Evolutionary conservation across 2,888 invertebrate genomes (phyloP).

Genomic region (Formica aserva): DNA sequence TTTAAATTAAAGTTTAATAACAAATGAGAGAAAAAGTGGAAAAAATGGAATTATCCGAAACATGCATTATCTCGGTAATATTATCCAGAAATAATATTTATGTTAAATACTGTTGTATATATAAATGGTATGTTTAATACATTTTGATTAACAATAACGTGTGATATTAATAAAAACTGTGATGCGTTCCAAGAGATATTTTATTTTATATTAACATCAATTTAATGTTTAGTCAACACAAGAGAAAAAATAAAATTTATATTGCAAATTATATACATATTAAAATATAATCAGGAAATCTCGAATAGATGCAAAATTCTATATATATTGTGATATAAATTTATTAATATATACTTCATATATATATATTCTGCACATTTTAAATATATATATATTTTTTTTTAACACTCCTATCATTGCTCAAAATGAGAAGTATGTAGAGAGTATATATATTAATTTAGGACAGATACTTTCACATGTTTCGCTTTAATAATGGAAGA

Average conservation of each 20-base stretch:
- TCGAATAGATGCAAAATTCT: constrained; percentile 20
- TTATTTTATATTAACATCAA: constrained; percentile 44
- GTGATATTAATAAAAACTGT: constrained; percentile 76
- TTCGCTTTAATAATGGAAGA: constrained; percentile 78
- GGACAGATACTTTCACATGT: constrained; percentile 69
- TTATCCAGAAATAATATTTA: constrained; percentile 48
- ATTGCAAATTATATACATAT: constrained; percentile 6
- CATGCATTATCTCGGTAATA: constrained; percentile 30
- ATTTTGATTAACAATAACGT: constrained; percentile 58
- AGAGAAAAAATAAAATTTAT: constrained; percentile 11
- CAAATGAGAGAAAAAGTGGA: not conserved
- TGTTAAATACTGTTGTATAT: constrained; percentile 29
- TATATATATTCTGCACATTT: constrained; percentile 61
- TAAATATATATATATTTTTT: constrained; percentile 55
- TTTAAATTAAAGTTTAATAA: constrained; percentile 26
- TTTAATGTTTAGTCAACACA: constrained; percentile 29
- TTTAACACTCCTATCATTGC: constrained; percentile 57
- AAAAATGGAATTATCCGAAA: constrained; percentile 23
- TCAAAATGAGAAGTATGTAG: constrained; percentile 57
- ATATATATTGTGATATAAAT: constrained; percentile 71
- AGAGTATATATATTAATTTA: constrained; percentile 55
- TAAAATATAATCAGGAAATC: constrained; percentile 13
- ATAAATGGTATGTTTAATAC: constrained; percentile 52
- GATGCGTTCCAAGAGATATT: constrained; percentile 68
- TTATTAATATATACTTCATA: constrained; percentile 69